phyloP scores from a whole-genome alignment of 2,113 vertebrate genomes.

The Diglossa brunneiventris region DNA sequence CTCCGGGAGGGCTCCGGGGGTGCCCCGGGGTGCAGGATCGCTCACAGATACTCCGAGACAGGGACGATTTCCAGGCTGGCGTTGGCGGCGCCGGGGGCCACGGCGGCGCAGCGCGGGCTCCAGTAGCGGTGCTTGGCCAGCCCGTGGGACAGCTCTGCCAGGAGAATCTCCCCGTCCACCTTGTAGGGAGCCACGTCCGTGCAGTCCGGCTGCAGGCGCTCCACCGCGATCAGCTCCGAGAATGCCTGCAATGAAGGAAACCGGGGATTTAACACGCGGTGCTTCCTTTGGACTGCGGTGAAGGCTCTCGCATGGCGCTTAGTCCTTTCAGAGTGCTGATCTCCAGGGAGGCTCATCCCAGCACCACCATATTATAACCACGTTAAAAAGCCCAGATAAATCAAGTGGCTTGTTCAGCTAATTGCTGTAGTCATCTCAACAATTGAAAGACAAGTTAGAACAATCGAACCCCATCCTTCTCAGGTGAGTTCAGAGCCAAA shows the following conservation, averaged over 20 bases:
- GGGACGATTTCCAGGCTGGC: constrained; percentile 59
- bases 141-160: constrained; percentile 80
- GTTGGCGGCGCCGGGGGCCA: constrained; percentile 25
- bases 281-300: background rate
- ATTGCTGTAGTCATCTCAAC: background rate
- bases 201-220: constrained; percentile 64
- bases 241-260: constrained; percentile 75
- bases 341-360: background rate
- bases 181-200: constrained; percentile 81
- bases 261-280: accelerated
- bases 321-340: background rate
- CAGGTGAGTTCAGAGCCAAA: background rate
- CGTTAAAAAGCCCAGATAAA: background rate
- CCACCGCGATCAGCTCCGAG: constrained; percentile 72
- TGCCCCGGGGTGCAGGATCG: background rate
- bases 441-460: background rate
- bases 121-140: constrained; percentile 78
- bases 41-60: constrained; percentile 50
- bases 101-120: constrained; percentile 43
- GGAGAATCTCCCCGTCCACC: constrained; percentile 72
- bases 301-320: background rate
- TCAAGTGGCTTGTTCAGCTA: background rate
- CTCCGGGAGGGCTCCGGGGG: background rate
- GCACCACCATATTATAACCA: background rate
- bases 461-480: background rate